Evolutionary conservation across 2,797 vertebrate species (phyloP), one percentile per base, ranked within the genome.

Genomic region (Platalea minor): DNA sequence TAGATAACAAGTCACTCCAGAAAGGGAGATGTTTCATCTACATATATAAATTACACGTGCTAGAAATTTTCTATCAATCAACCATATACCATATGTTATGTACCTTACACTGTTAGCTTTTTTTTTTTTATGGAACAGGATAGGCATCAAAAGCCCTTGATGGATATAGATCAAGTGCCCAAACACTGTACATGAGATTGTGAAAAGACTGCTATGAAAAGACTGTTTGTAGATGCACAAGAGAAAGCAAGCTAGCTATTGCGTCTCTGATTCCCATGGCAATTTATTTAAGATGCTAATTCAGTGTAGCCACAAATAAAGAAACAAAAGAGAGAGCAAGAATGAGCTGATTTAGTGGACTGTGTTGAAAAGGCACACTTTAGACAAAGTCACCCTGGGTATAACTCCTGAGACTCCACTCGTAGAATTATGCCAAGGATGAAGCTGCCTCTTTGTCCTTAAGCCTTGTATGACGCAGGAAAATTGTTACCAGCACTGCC

Each of bases 221-320:
- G 91, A 43, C 77, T 88, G 45, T 89, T 94, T 87, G 78, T 92
- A 93, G 61, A 88, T 53, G 57, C 54, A 78, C 72, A 93, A 90
- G 82, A 93, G 75, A 94, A 95, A 82, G 64, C 93, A 93, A 85
- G 84, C 61, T 95, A 89, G 79, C 93, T 79, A 88, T 88, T 92
- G 61, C 92, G 75, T 81, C 79, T 93, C 87, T 43, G 65, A 86
- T 95, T 96, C 89, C 91, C 94, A 95, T 94, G 93, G 93, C 81
- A 94, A 96, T 96, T 89, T 91, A 92, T 95, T 96, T 88, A 97
- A 92, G 54, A 97, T 94, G 92, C 87, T 95, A 97, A 97, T 96
- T 94, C 87, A 88, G 65, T 81, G 63, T 59, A 91, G 79, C 28
- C 89, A 90, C 76, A 95, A 96, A 89, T 59, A 94, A 81, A 93